These are phyloP conservation scores for Nannoperca obscura DNA, from an alignment of 2,797 vertebrate genomes.

Conservation along the genomic window DNA sequence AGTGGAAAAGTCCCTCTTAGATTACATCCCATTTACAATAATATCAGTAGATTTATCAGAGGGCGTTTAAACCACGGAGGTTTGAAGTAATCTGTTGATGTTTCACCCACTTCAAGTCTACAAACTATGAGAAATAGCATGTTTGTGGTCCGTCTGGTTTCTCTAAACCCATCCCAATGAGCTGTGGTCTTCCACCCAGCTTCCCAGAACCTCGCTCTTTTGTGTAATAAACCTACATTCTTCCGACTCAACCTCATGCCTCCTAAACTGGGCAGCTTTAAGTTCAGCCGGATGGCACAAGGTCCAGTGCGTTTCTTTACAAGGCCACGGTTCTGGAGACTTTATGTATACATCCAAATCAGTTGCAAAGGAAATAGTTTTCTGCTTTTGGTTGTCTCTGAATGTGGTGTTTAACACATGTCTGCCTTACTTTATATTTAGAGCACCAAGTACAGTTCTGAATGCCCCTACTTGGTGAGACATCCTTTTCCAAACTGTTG, in stretches of 20 bases:
- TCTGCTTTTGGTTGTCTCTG: conserved; percentile 36
- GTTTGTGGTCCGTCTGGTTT: conserved; percentile 54
- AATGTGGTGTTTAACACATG: conserved; percentile 41
- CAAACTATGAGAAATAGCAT: conserved; percentile 42
- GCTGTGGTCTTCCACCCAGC: conserved; percentile 58
- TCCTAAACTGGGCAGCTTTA: conserved; percentile 44
- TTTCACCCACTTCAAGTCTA: conserved; percentile 56
- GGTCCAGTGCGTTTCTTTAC: conserved; percentile 23
- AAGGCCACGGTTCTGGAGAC: conserved; percentile 37
- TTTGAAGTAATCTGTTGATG: conserved; percentile 75
- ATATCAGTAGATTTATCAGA: conserved; percentile 57
- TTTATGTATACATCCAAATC: conserved; percentile 33
- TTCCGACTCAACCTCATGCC: conserved; percentile 57
- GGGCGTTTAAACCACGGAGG: conserved; percentile 51
- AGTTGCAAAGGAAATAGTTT: conserved; percentile 45
- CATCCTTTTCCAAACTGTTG: conserved; percentile 33
- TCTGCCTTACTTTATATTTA: conserved; percentile 49
- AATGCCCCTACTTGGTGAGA: conserved; percentile 27
- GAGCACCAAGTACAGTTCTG: conserved; percentile 17
- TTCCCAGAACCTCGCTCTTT: conserved; percentile 64
- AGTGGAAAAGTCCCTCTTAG: conserved; percentile 64
- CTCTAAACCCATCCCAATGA: conserved; percentile 55
- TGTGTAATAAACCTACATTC: conserved; percentile 68
- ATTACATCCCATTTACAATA: conserved; percentile 47
- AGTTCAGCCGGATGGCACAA: conserved; percentile 26